These are phyloP conservation scores for Catocala sponsa DNA, from an alignment of 2,888 invertebrate species.

Conservation along the genomic window DNA sequence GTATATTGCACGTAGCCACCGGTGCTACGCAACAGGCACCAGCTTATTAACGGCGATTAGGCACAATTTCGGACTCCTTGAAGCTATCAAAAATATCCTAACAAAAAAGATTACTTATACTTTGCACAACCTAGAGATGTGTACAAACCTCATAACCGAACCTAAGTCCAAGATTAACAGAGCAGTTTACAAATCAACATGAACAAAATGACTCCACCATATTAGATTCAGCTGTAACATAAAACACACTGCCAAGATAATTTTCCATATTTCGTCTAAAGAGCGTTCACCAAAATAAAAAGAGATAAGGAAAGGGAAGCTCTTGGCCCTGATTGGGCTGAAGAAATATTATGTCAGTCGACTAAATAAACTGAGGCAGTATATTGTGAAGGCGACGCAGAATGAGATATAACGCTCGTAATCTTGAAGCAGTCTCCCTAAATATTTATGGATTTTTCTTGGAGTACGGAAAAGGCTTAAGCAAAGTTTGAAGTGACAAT, in stretches of 20 bases:
- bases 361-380: constrained; percentile 45
- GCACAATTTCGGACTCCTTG: too few species aligned
- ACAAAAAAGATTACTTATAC: too few species aligned
- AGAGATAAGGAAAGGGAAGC: constrained; percentile 11
- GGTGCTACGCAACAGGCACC: too few species aligned
- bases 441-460: constrained; percentile 49
- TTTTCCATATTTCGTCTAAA: constrained; percentile 10
- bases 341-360: constrained; percentile 47
- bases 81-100: too few species aligned
- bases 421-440: constrained; percentile 37
- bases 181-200: too few species aligned
- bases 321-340: constrained; percentile 36
- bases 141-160: too few species aligned
- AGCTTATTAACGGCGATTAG: too few species aligned
- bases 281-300: constrained; percentile 19
- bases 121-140: too few species aligned
- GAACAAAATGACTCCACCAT: background rate
- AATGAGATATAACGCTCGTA: constrained; percentile 45
- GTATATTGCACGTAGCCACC: too few species aligned
- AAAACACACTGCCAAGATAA: background rate
- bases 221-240: background rate
- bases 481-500: constrained; percentile 25
- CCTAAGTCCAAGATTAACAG: too few species aligned
- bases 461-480: constrained; percentile 28
- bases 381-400: constrained; percentile 44